Conservation (phyloP, 2,797 vertebrate genomes). For the Moxostoma hubbsi region DNA sequence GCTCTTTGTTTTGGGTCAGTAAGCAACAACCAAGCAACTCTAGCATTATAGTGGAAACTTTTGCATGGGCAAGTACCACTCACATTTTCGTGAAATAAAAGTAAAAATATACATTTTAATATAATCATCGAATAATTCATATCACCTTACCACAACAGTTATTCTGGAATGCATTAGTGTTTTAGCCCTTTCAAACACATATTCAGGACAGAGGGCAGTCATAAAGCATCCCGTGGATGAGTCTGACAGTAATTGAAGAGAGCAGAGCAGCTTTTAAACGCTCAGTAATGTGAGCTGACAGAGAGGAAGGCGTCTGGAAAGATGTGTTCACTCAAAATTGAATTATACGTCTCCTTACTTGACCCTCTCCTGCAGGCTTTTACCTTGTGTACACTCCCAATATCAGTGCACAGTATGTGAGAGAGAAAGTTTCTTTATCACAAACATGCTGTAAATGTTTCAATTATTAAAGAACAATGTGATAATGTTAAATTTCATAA, state of each 20-base stretch:
- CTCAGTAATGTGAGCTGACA: constrained; percentile 42
- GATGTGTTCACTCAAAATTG: constrained; percentile 30
- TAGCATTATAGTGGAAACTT: not conserved
- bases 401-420: not conserved
- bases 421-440: not conserved
- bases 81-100: too few species aligned
- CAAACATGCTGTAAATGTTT: too few species aligned
- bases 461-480: too few species aligned
- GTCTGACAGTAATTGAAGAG: constrained; percentile 41
- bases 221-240: constrained; percentile 21
- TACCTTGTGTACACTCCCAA: constrained; percentile 9
- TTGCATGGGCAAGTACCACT: not conserved
- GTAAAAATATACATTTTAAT: too few species aligned
- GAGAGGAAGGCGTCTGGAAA: constrained; percentile 13
- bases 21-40: not conserved
- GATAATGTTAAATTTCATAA: too few species aligned
- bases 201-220: not conserved
- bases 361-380: constrained; percentile 21
- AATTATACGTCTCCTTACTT: constrained; percentile 27
- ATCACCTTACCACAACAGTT: too few species aligned
- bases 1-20: not conserved
- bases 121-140: too few species aligned
- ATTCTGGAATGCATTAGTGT: too few species aligned
- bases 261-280: constrained; percentile 39
- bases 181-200: too few species aligned